These are phyloP conservation scores for Connochaetes taurinus DNA, from an alignment of 2,113 vertebrate species.

Conservation along the genomic window DNA sequence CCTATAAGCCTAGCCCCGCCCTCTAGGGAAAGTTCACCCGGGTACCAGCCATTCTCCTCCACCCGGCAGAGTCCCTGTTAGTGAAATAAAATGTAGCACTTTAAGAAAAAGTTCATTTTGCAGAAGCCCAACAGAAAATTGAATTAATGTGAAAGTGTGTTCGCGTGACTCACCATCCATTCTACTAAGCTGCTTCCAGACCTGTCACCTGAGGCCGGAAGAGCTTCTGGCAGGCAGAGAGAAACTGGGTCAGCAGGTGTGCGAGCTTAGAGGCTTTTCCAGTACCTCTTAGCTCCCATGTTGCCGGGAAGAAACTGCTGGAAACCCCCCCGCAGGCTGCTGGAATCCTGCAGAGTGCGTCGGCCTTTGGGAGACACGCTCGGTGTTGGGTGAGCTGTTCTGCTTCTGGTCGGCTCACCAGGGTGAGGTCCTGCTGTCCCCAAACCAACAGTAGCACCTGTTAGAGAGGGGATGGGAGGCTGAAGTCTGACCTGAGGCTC, in stretches of 20 bases:
- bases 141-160: slow-evolving; percentile 57
- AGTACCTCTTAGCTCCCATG: slow-evolving; percentile 19
- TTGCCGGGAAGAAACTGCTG: slow-evolving; percentile 25
- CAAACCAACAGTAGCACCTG: background rate
- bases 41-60: slow-evolving; percentile 47
- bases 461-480: background rate
- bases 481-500: background rate
- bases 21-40: background rate
- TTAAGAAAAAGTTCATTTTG: slow-evolving; percentile 68
- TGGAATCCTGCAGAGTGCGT: background rate
- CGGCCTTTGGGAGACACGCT: background rate
- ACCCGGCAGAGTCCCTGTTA: slow-evolving; percentile 7
- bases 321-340: fast-evolving
- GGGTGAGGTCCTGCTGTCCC: background rate
- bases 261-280: slow-evolving; percentile 3
- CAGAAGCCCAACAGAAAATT: slow-evolving; percentile 46
- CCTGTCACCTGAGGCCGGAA: slow-evolving; percentile 47
- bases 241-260: slow-evolving; percentile 57
- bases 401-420: background rate
- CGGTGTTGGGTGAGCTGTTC: background rate
- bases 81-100: slow-evolving; percentile 59
- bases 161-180: slow-evolving; percentile 48
- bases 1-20: background rate
- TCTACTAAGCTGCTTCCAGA: slow-evolving; percentile 52
- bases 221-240: slow-evolving; percentile 48